Conservation (phyloP, 2,888 invertebrate species). For the Ormyrus rosae region DNA sequence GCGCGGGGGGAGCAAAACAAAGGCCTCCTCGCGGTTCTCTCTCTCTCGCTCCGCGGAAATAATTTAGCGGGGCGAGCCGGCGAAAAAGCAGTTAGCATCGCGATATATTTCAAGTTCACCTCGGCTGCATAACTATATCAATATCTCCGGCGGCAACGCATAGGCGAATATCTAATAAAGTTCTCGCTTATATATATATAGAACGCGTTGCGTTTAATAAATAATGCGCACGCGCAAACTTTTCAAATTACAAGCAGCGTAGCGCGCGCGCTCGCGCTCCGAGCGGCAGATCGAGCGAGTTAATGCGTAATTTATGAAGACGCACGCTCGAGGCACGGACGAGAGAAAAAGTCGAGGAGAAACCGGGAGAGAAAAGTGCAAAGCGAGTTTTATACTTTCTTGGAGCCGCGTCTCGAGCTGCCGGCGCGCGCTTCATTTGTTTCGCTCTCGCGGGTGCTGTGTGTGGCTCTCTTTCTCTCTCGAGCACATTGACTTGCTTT, state of each 20-base stretch:
- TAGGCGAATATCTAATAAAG: slow-evolving; percentile 8
- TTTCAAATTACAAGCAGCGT: slow-evolving; percentile 55
- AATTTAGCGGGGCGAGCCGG: too few species aligned
- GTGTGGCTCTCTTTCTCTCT: too few species aligned
- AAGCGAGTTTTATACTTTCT: neutral
- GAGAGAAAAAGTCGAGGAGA: neutral
- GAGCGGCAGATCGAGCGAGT: slow-evolving; percentile 49
- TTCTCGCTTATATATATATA: slow-evolving; percentile 17
- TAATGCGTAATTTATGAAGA: slow-evolving; percentile 61
- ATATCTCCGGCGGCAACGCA: slow-evolving; percentile 14
- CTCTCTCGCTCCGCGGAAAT: too few species aligned
- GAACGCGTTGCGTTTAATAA: slow-evolving; percentile 43
- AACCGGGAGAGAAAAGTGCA: neutral
- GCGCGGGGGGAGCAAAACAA: too few species aligned
- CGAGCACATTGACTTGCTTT: neutral
- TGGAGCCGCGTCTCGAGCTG: too few species aligned
- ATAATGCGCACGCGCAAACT: slow-evolving; percentile 54
- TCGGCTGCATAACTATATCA: slow-evolving; percentile 44
- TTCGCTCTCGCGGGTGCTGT: neutral
- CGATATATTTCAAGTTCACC: neutral
- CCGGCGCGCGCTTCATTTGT: neutral
- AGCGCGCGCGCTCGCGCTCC: too few species aligned
- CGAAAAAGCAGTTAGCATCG: too few species aligned
- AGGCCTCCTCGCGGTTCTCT: too few species aligned
- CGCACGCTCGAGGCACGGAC: slow-evolving; percentile 45